Percentiles rank a stretch among this genome's conserved stretches.
Conservation (phyloP, 2,113 vertebrate genomes). For the Nesoenas mayeri region DNA sequence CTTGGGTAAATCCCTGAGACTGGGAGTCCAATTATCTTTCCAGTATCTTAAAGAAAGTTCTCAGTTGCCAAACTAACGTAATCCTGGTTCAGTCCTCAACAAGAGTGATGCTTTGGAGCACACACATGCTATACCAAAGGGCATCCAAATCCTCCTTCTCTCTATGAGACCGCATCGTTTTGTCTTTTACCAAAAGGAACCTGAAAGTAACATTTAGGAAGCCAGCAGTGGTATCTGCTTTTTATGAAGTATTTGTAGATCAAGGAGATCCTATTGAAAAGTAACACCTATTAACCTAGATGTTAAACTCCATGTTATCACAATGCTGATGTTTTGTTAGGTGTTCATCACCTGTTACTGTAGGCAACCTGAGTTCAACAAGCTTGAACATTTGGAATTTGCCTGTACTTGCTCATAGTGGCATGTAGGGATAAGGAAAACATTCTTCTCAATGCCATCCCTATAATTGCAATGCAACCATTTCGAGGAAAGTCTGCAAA, state of each 20-base stretch:
- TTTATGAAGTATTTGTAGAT: background rate
- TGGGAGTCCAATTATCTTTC: background rate
- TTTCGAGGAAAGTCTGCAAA: background rate
- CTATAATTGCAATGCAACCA: background rate
- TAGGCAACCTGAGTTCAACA: background rate
- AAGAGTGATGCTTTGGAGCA: background rate
- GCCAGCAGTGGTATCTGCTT: background rate
- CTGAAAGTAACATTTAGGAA: background rate
- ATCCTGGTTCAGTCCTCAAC: background rate
- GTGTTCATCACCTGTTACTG: background rate
- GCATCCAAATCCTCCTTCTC: background rate
- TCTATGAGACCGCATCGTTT: background rate
- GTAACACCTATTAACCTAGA: background rate
- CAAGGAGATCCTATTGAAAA: background rate
- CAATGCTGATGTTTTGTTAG: background rate
- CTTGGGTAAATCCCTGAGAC: background rate
- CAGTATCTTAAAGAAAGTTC: background rate
- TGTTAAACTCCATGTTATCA: background rate
- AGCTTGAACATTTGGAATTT: background rate
- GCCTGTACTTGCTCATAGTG: background rate
- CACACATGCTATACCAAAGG: background rate
- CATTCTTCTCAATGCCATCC: background rate
- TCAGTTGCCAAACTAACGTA: background rate
- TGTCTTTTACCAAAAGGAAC: background rate
- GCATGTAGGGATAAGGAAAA: background rate